Percentiles rank a stretch among this genome's conserved stretches.
Evolutionary conservation across 2,113 vertebrate species (phyloP).

Genomic region (Bubalus kerabau): DNA sequence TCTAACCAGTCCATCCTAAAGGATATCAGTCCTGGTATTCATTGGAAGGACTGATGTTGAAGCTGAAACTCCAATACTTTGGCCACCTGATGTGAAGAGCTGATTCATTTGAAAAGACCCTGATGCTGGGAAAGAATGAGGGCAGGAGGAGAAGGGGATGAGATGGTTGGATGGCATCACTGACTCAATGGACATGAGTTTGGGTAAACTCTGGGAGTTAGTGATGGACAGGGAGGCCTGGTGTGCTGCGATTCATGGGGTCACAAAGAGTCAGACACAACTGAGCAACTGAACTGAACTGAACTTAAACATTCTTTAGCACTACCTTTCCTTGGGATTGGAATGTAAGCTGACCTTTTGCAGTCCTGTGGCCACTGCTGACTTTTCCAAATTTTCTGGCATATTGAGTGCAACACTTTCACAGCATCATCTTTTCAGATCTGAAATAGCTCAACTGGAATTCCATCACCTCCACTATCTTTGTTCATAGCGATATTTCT

Average conservation of each 20-base stretch:
- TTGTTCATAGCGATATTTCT: neutral
- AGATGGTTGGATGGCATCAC: neutral
- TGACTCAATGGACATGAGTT: neutral
- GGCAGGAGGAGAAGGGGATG: neutral
- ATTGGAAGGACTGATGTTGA: neutral
- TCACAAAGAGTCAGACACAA: neutral
- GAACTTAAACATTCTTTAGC: neutral
- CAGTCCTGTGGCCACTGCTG: neutral
- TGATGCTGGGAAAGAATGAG: neutral
- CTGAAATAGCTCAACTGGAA: neutral
- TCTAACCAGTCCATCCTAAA: neutral
- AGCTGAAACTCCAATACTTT: neutral
- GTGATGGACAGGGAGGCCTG: neutral
- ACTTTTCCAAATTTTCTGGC: neutral
- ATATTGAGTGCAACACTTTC: neutral
- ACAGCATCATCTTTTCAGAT: neutral
- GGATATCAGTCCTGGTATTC: neutral
- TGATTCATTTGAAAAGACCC: neutral
- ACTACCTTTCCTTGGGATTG: neutral
- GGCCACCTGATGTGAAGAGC: neutral
- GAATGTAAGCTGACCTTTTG: neutral
- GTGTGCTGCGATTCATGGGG: neutral
- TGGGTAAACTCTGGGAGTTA: neutral
- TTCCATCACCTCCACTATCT: neutral
- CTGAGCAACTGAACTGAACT: neutral